Evolutionary conservation across 2,113 vertebrate species (phyloP).

Genomic region (Genyomyrus donnyi): DNA sequence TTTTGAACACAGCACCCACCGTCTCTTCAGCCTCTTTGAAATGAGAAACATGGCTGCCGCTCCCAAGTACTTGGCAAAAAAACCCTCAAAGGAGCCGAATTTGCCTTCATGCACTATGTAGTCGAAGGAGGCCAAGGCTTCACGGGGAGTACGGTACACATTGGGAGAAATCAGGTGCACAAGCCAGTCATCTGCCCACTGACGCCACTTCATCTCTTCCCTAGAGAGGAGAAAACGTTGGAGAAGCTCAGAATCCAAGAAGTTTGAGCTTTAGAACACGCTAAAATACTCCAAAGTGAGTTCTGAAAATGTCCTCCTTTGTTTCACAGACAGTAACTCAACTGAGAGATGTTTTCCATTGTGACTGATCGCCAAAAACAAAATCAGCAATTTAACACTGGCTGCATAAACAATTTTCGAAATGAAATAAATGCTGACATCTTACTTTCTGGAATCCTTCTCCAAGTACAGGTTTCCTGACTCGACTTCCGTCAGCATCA

Average conservation of each 20-base stretch:
- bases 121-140: slow-evolving; percentile 88
- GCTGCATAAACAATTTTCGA: background rate
- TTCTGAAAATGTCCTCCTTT: background rate
- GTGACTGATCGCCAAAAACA: background rate
- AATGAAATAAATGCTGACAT: background rate
- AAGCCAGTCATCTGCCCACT: slow-evolving; percentile 90
- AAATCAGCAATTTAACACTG: background rate
- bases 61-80: slow-evolving; percentile 86
- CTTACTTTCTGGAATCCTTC: slow-evolving; percentile 78
- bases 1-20: slow-evolving; percentile 52
- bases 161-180: slow-evolving; percentile 97
- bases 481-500: slow-evolving; percentile 81
- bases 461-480: slow-evolving; percentile 58
- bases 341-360: background rate
- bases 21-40: slow-evolving; percentile 80
- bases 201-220: slow-evolving; percentile 94
- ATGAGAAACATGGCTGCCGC: slow-evolving; percentile 87
- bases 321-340: background rate
- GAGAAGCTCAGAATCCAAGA: background rate
- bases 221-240: slow-evolving; percentile 43
- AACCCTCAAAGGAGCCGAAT: slow-evolving; percentile 76
- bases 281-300: background rate
- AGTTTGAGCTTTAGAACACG: background rate
- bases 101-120: slow-evolving; percentile 95
- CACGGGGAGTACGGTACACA: slow-evolving; percentile 79